These are phyloP conservation scores for Chrysemys picta DNA, from an alignment of 2,113 vertebrate species.

Conservation along the genomic window DNA sequence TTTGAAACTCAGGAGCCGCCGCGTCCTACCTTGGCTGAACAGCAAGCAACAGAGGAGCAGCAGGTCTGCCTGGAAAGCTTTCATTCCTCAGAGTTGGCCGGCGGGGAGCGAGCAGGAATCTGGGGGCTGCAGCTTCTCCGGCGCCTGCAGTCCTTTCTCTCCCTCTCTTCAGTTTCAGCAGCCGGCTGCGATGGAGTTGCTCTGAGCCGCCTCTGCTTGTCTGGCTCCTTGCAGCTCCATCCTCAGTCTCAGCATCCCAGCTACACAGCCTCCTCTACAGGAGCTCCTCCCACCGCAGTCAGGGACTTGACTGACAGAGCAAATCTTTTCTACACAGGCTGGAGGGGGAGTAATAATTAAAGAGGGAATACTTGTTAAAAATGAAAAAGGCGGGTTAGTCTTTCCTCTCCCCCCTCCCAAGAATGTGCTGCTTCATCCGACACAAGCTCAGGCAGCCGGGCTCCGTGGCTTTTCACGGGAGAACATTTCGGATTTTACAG, in stretches of 20 bases:
- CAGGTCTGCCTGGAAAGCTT: constrained; percentile 76
- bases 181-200: neutral
- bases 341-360: constrained; percentile 52
- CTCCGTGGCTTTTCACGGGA: constrained; percentile 25
- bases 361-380: constrained; percentile 57
- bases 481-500: neutral
- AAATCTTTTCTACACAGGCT: constrained; percentile 63
- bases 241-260: constrained; percentile 43
- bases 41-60: constrained; percentile 78
- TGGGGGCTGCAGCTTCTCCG: constrained; percentile 21
- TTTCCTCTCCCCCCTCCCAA: neutral
- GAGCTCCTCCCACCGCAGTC: constrained; percentile 72
- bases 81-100: constrained; percentile 76
- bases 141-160: neutral
- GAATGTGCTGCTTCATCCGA: constrained; percentile 10
- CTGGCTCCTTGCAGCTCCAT: constrained; percentile 58
- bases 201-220: constrained; percentile 59
- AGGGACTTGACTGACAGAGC: constrained; percentile 64
- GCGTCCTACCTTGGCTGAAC: constrained; percentile 81
- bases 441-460: neutral
- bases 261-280: constrained; percentile 56
- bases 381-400: neutral
- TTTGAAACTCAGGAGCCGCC: constrained; percentile 33
- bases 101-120: constrained; percentile 41
- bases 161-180: neutral